Percentiles rank a stretch among this genome's conserved stretches.
Evolutionary conservation across 2,113 vertebrate species (phyloP).

Genomic region (Cavia aperea): DNA sequence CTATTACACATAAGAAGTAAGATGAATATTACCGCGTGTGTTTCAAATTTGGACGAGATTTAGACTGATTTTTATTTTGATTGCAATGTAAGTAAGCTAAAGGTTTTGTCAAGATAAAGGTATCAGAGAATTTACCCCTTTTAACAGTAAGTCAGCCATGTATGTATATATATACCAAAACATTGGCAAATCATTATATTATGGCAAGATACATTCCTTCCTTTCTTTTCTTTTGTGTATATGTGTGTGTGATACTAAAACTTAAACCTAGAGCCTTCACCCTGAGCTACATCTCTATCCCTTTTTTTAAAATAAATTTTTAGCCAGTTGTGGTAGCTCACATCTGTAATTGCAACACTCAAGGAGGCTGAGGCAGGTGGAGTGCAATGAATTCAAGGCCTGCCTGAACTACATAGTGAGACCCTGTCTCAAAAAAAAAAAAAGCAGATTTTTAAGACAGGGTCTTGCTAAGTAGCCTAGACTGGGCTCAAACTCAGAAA

Average conservation of each 20-base stretch:
- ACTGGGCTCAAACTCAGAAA: background rate
- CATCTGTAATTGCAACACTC: background rate
- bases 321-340: background rate
- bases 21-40: background rate
- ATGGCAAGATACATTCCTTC: background rate
- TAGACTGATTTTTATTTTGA: background rate
- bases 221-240: background rate
- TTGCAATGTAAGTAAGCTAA: conserved; percentile 9
- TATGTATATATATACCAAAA: background rate
- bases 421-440: background rate
- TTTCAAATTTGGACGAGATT: conserved; percentile 3
- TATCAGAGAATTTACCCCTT: background rate
- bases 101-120: background rate
- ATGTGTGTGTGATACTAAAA: no score
- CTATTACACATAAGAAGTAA: background rate
- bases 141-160: background rate
- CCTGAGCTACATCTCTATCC: background rate
- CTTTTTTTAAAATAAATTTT: background rate
- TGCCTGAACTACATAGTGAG: background rate
- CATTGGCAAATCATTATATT: background rate
- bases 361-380: background rate
- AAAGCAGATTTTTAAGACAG: background rate
- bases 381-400: background rate
- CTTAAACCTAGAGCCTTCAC: background rate
- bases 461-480: no score